Base-by-base conservation (phyloP, 1,140 invertebrate species). In the Sitobion miscanthi region DNA sequence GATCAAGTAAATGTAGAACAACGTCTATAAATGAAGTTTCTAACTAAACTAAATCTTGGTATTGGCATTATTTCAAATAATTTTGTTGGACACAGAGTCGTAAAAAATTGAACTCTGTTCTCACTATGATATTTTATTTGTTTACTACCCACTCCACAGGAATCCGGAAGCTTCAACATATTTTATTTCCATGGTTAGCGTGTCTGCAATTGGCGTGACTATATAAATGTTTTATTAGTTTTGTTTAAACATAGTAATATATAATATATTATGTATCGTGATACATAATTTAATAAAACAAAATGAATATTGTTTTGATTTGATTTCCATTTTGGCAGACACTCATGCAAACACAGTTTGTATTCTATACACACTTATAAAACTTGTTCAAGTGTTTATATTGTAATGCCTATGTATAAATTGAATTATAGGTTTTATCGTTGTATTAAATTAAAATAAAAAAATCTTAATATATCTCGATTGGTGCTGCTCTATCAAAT, bases 131-230 rank as follows among this genome's bases (percentile, higher is more conserved):
- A 42, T 77, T 49, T 77, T 91, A 82, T 77, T 91, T 82, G 45
- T 91, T 91, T 91, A 91, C 38, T 20, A 45, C 52, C 90, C 23
- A 45, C 14, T 30, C 42, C n/a, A 47, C 30, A 82, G 90, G 42
- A 91, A 25, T 47, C 57, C 90, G 90, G 90, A 83, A 91, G 45
- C 62, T 91, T 69, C 1, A 69, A 21, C 42, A 91, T 69, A 42
- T 90, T 91, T 91, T 91, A 20, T 77, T 77, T 57, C 90, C 4
- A n/a, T 45, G 57, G 14, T 20, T 38, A 90, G 14, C 88, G 42
- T 45, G 42, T 47, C 9, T 91, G 25, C n/a, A 62, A 90, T 62
- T 57, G 38, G 2, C 83, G 2, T 77, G 90, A 38, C 47, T 57
- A 25, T 21, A 38, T 14, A 89, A 45, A 87, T 42, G 25, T 87